phyloP scores from a whole-genome alignment of 2,888 invertebrate species.

The Embidobia sp. region DNA sequence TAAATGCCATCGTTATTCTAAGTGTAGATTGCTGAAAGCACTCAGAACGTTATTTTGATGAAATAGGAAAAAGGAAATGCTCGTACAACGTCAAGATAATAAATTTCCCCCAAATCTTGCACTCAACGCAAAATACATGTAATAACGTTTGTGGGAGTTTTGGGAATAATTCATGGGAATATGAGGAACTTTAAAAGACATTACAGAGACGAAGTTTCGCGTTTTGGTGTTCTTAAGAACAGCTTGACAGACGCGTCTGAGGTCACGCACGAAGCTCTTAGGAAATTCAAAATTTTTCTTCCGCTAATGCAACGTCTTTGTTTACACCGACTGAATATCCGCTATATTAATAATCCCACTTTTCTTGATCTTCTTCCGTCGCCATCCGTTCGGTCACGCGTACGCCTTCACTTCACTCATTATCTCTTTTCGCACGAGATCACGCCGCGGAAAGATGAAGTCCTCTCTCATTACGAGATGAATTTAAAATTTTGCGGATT shows the following conservation, averaged over 20 bases:
- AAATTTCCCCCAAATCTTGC: conserved; percentile 4
- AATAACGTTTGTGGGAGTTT: conserved; percentile 29
- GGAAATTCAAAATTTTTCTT: conserved; percentile 26
- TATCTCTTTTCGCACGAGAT: conserved; percentile 38
- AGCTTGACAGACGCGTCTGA: conserved; percentile 23
- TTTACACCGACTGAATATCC: conserved; percentile 24
- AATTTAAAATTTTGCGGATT: conserved; percentile 4
- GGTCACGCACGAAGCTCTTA: conserved; percentile 37
- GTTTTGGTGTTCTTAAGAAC: conserved; percentile 44
- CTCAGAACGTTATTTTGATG: neutral
- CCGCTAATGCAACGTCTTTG: conserved; percentile 22
- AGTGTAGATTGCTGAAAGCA: too few relatives aligned
- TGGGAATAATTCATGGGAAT: conserved; percentile 34
- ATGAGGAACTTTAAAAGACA: conserved; percentile 37
- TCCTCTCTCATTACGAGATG: conserved; percentile 15
- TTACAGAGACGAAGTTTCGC: conserved; percentile 37
- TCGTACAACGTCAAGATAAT: neutral
- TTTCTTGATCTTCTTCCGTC: conserved; percentile 17
- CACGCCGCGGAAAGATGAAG: conserved; percentile 17
- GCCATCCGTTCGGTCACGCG: conserved; percentile 25
- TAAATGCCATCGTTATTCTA: too few relatives aligned
- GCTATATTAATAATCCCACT: conserved; percentile 12
- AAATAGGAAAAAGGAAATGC: conserved; percentile 1
- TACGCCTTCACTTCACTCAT: conserved; percentile 3
- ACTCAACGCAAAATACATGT: conserved; percentile 20